Conservation (phyloP, 2,888 invertebrate genomes). For the Osmoderma eremita region DNA sequence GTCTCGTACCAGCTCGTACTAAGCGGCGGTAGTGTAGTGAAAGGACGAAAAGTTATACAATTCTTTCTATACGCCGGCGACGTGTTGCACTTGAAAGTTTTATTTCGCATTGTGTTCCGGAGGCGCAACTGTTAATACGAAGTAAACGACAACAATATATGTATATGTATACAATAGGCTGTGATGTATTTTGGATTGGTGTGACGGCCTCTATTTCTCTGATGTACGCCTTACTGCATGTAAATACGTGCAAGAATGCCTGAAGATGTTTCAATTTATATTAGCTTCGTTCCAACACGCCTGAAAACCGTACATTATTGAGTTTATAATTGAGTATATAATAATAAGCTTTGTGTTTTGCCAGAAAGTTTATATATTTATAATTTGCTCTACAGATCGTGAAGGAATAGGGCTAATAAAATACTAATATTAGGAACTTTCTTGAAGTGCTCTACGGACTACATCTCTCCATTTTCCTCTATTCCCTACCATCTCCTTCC, state of each 20-base stretch:
- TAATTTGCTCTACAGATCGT: too few relatives aligned
- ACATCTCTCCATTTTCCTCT: too few relatives aligned
- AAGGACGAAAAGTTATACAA: slow-evolving; percentile 30
- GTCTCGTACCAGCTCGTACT: slow-evolving; percentile 37
- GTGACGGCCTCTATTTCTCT: neutral
- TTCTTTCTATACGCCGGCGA: neutral
- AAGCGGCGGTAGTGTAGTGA: slow-evolving; percentile 30
- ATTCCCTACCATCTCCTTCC: too few relatives aligned
- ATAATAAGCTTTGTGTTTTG: neutral
- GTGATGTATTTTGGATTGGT: neutral
- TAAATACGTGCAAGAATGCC: too few relatives aligned
- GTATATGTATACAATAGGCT: neutral
- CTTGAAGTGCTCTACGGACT: too few relatives aligned
- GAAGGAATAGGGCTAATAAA: too few relatives aligned
- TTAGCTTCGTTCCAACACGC: too few relatives aligned
- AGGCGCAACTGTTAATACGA: neutral
- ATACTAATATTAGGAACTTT: too few relatives aligned
- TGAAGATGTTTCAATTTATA: too few relatives aligned
- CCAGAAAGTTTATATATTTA: neutral
- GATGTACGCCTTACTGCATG: neutral
- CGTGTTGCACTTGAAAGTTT: neutral
- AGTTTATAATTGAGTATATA: neutral
- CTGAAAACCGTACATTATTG: neutral
- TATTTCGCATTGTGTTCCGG: slow-evolving; percentile 2
- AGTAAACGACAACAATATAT: too few relatives aligned